A percentile compares a stretch with the other conserved stretches of the same genome.
Conservation (phyloP, 1,140 invertebrate genomes). For the Steinernema feltiae region DNA sequence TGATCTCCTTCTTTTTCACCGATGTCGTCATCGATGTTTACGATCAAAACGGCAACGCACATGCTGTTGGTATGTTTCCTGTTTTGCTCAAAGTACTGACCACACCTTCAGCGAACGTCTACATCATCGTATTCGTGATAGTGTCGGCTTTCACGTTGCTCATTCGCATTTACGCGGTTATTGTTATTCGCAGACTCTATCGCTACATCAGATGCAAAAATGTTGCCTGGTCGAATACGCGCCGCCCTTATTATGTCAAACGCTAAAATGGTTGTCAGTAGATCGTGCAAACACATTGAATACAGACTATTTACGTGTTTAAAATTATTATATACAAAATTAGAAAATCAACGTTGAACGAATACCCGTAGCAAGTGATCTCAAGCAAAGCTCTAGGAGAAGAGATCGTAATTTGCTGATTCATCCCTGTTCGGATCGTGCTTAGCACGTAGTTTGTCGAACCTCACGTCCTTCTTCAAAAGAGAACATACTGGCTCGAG, state of each 20-base stretch:
- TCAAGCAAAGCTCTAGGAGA: no score
- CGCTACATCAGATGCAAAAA: background rate
- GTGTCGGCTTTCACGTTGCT: background rate
- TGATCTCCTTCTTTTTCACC: background rate
- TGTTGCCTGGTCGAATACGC: background rate
- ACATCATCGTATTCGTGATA: background rate
- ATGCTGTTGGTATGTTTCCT: background rate
- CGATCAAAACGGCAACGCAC: background rate
- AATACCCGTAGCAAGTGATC: no score
- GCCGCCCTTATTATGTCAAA: background rate
- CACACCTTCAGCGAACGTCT: background rate
- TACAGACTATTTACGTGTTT: no score
- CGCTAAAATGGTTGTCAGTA: no score
- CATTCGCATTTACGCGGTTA: background rate
- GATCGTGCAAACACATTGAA: no score
- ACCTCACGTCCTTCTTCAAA: no score
- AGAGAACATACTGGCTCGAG: no score
- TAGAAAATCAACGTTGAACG: no score
- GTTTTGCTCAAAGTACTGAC: background rate
- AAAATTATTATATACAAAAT: no score
- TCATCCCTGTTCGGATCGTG: no score
- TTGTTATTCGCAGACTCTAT: constrained; percentile 7
- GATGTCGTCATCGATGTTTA: constrained; percentile 4
- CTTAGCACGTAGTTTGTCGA: no score
- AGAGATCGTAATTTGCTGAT: no score